These are phyloP conservation scores for Drosophila dunni DNA, from an alignment of 1,140 invertebrate genomes.

Conservation along the genomic window DNA sequence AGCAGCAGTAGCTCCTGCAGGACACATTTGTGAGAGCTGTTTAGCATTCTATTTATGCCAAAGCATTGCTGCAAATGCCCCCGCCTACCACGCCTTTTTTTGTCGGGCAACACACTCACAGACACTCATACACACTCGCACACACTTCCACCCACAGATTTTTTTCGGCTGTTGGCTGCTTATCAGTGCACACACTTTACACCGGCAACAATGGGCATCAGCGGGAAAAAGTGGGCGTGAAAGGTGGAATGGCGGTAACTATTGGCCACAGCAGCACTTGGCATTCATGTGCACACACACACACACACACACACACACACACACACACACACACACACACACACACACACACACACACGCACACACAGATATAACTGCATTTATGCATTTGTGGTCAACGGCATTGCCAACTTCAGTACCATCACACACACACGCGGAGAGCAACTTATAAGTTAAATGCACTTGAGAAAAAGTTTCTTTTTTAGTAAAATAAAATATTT, in stretches of 20 bases:
- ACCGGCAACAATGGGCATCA: conserved; percentile 37
- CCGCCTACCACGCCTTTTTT: not conserved
- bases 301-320: conserved; percentile 20
- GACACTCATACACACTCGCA: not conserved
- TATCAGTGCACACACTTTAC: conserved; percentile 53
- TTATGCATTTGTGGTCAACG: conserved; percentile 55
- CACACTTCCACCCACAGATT: conserved; percentile 8
- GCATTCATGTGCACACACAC: conserved; percentile 38
- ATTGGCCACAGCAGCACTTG: conserved; percentile 46
- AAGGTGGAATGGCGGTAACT: conserved; percentile 1
- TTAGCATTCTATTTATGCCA: conserved; percentile 58
- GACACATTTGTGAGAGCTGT: conserved; percentile 54
- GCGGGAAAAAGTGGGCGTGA: not conserved
- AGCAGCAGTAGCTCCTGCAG: conserved; percentile 30
- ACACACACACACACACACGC: conserved; percentile 7
- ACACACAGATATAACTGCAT: conserved; percentile 39
- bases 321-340: conserved; percentile 20
- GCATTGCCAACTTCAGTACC: conserved; percentile 43
- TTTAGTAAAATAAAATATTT: no score
- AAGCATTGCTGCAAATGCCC: conserved; percentile 15
- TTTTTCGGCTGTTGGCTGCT: conserved; percentile 47
- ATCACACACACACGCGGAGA: conserved; percentile 3
- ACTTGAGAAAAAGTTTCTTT: conserved; percentile 1
- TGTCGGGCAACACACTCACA: not conserved
- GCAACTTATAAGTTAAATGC: conserved; percentile 20